Conservation (phyloP, 2,113 vertebrate genomes). For the Microcebus murinus region DNA sequence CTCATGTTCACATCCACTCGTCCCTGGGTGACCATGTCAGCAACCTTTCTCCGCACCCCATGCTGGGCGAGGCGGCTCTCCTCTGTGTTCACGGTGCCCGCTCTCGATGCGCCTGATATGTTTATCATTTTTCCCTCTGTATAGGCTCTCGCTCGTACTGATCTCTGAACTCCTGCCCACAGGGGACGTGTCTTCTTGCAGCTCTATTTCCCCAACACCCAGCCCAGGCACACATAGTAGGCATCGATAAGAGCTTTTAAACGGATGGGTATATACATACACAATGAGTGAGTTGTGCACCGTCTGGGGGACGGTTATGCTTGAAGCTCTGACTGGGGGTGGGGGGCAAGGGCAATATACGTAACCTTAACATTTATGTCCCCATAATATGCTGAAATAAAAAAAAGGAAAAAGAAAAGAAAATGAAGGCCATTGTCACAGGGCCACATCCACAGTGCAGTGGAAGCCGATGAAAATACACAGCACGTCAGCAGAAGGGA, state of each 20-base stretch:
- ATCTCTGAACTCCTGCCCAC: not conserved
- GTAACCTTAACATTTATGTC: no score
- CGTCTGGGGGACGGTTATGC: no score
- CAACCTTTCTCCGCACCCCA: not conserved
- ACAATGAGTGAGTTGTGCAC: no score
- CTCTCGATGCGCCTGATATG: fast-evolving
- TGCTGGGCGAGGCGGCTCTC: not conserved
- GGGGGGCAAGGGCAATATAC: no score
- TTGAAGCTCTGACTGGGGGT: no score
- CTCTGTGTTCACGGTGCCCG: fast-evolving
- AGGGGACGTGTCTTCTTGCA: not conserved
- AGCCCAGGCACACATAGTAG: not conserved
- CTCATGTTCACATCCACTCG: not conserved
- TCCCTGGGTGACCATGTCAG: no score
- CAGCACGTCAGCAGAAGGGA: not conserved
- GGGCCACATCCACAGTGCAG: not conserved
- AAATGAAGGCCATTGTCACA: not conserved
- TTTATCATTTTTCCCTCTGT: not conserved
- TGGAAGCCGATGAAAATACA: not conserved
- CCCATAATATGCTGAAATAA: no score
- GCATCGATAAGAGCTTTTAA: not conserved
- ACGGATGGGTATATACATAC: no score
- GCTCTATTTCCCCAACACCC: not conserved
- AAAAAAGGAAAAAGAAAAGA: no score
- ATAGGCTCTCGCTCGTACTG: not conserved